Evolutionary conservation across 2,113 vertebrate genomes (phyloP).

Genomic region (Edolisoma coerulescens): DNA sequence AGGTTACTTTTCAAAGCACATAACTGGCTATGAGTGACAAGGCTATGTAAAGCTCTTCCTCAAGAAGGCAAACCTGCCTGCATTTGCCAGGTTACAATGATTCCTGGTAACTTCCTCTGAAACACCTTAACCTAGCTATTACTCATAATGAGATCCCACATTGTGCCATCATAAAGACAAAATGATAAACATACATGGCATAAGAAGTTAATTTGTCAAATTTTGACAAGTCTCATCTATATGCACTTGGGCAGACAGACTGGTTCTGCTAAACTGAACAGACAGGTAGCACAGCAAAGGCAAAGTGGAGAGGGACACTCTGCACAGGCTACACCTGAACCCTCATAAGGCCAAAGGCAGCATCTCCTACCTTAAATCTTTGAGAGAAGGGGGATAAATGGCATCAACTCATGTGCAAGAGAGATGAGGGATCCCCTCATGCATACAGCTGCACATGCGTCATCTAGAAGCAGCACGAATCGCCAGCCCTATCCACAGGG

Average conservation of each 20-base stretch:
- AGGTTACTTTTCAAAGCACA: background rate
- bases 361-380: background rate
- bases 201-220: background rate
- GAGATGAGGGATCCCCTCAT: background rate
- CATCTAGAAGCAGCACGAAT: background rate
- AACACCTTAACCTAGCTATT: background rate
- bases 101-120: background rate
- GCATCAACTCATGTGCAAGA: rapidly evolving
- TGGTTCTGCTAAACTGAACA: background rate
- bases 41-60: background rate
- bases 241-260: background rate
- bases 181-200: background rate
- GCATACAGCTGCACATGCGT: background rate
- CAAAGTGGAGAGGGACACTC: background rate
- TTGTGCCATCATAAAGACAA: background rate
- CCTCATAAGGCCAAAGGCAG: background rate
- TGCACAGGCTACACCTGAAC: background rate
- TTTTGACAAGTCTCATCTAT: background rate
- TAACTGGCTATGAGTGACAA: background rate
- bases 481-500: background rate
- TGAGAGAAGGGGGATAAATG: background rate
- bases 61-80: background rate
- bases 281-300: background rate
- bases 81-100: background rate
- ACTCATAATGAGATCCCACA: background rate